A percentile compares a stretch with the other conserved stretches of the same genome.
Evolutionary conservation across 2,888 invertebrate species (phyloP).

Genomic region (Reticulitermes lucifugus): DNA sequence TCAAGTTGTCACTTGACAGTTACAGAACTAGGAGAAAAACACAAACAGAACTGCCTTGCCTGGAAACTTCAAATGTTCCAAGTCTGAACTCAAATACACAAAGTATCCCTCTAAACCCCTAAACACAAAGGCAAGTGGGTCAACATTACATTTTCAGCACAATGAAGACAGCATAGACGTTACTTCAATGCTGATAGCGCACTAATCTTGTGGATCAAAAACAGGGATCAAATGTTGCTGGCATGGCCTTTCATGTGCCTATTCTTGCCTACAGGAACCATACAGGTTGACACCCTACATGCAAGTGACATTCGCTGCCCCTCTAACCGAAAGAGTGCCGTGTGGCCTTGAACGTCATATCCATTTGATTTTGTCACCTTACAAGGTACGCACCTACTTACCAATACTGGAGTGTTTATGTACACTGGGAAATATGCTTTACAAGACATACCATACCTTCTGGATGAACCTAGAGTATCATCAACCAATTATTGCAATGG

Average conservation of each 20-base stretch:
- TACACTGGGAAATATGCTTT: conserved; percentile 23
- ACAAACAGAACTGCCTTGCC: too few relatives aligned
- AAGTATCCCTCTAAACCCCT: too few relatives aligned
- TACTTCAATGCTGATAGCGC: too few relatives aligned
- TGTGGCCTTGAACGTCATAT: not conserved
- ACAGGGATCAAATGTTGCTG: too few relatives aligned
- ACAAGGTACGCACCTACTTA: conserved; percentile 47
- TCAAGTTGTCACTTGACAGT: too few relatives aligned
- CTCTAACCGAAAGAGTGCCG: not conserved
- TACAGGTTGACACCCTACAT: not conserved
- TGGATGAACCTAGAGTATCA: conserved; percentile 39
- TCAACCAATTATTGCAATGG: conserved; percentile 47
- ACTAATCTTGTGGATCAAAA: too few relatives aligned
- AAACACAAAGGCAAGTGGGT: too few relatives aligned
- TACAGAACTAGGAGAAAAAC: too few relatives aligned
- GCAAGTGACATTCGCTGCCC: not conserved
- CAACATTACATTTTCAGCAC: too few relatives aligned
- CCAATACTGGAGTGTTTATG: conserved; percentile 39
- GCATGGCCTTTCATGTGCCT: not conserved
- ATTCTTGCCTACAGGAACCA: not conserved
- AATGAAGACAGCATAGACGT: too few relatives aligned
- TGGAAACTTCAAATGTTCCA: too few relatives aligned
- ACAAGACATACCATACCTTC: conserved; percentile 48
- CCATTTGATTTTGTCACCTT: conserved; percentile 46
- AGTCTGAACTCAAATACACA: too few relatives aligned